Conservation (phyloP, 2,113 vertebrate species). For the Plecturocebus donacophilus region DNA sequence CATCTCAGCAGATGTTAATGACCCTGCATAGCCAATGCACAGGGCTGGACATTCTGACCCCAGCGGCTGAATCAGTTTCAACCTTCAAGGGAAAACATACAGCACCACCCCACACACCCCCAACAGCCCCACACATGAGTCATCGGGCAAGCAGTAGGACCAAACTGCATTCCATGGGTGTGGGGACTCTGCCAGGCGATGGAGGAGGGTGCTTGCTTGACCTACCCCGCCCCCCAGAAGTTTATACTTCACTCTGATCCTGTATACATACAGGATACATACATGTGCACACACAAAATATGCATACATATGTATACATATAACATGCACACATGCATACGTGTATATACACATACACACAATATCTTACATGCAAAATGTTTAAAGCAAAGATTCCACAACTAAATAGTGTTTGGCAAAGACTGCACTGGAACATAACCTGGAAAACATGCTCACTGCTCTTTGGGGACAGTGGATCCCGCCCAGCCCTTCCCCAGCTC, state of each 20-base stretch:
- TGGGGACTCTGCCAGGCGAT: background rate
- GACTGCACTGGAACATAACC: rapidly evolving
- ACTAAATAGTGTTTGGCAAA: background rate
- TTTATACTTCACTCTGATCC: background rate
- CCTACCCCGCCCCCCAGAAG: no score
- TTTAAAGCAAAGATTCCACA: background rate
- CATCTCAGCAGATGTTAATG: background rate
- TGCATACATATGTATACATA: background rate
- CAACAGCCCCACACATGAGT: no score
- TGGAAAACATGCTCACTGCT: rapidly evolving
- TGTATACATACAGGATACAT: background rate
- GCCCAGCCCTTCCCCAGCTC: background rate
- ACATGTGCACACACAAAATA: background rate
- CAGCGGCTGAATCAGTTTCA: background rate
- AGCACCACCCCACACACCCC: background rate
- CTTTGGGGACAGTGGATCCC: background rate
- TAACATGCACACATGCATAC: rapidly evolving
- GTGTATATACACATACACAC: background rate
- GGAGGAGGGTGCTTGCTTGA: background rate
- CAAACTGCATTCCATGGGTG: background rate
- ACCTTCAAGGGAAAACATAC: background rate
- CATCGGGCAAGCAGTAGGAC: rapidly evolving
- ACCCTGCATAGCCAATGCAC: rapidly evolving
- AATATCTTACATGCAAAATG: background rate
- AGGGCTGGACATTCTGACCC: background rate